Evolutionary conservation across 2,888 invertebrate species (phyloP).

Genomic region (Cactoblastis cactorum): DNA sequence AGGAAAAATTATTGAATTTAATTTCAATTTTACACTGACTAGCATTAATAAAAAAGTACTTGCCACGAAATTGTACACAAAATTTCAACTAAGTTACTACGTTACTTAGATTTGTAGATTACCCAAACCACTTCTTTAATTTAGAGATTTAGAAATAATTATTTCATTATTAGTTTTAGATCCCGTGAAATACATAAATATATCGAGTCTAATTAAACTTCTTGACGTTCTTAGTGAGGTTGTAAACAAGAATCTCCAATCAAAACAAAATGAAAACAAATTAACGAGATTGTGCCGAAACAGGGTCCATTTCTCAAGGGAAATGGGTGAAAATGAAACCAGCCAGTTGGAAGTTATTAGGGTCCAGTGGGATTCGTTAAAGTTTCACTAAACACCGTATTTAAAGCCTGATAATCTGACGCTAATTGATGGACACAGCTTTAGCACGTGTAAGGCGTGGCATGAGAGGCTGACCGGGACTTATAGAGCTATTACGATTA

Average conservation of each 20-base stretch:
- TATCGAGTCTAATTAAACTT: background rate
- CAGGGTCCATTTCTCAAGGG: slow-evolving; percentile 19
- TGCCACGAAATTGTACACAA: too few species aligned
- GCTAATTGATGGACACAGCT: slow-evolving; percentile 14
- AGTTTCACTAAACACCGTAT: slow-evolving; percentile 41
- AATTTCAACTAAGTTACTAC: too few species aligned
- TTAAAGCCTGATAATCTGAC: slow-evolving; percentile 26
- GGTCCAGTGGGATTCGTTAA: slow-evolving; percentile 48
- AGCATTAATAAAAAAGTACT: too few species aligned
- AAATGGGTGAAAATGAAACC: slow-evolving; percentile 28
- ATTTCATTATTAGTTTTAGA: too few species aligned
- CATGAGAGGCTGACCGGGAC: too few species aligned
- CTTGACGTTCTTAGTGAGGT: background rate
- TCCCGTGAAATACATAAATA: too few species aligned
- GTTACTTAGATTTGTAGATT: too few species aligned
- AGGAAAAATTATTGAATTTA: too few species aligned
- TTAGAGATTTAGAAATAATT: too few species aligned
- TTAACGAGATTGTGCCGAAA: slow-evolving; percentile 22
- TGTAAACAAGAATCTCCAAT: slow-evolving; percentile 15
- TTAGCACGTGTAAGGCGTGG: slow-evolving; percentile 8
- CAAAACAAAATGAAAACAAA: slow-evolving; percentile 24
- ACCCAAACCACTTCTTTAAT: too few species aligned
- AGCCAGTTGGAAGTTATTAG: slow-evolving; percentile 41
- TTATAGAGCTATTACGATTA: too few species aligned
- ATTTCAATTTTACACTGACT: too few species aligned